Conservation (phyloP, 2,797 vertebrate genomes). For the Neosalanx taihuensis region DNA sequence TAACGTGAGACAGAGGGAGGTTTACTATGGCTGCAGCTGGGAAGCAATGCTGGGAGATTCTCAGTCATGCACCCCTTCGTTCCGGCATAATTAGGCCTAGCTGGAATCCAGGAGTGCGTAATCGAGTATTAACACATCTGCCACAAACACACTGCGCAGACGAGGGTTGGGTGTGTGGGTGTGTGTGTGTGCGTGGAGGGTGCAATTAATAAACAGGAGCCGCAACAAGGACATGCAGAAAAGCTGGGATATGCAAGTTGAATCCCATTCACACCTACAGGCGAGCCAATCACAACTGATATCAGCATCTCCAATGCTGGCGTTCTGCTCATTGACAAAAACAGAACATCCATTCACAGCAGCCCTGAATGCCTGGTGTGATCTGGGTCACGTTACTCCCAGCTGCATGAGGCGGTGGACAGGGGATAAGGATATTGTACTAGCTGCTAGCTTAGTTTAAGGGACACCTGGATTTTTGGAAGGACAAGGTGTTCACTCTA, state of each 20-base stretch:
- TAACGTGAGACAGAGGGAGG: background rate
- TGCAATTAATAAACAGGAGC: background rate
- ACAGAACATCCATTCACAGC: constrained; percentile 48
- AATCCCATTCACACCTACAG: background rate
- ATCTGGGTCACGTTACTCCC: constrained; percentile 51
- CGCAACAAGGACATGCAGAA: background rate
- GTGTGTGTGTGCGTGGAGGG: background rate
- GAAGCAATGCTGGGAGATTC: background rate
- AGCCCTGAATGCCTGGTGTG: constrained; percentile 28
- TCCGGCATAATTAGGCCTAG: background rate
- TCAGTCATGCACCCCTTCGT: background rate
- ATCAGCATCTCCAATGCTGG: background rate
- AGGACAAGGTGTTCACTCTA: background rate
- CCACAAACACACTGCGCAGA: background rate
- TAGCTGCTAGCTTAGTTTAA: background rate
- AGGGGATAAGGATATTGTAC: background rate
- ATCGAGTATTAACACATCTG: background rate
- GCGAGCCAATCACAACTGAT: background rate
- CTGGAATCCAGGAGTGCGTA: background rate
- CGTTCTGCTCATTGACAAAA: constrained; percentile 48
- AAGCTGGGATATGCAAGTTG: background rate
- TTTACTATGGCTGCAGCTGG: background rate
- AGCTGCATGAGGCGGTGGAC: constrained; percentile 28
- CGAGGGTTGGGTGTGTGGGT: too few species aligned
- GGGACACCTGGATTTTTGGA: background rate